Percentiles rank a stretch among this genome's conserved stretches.
Conservation (phyloP, 2,888 invertebrate species). For the Xylota sylvarum region DNA sequence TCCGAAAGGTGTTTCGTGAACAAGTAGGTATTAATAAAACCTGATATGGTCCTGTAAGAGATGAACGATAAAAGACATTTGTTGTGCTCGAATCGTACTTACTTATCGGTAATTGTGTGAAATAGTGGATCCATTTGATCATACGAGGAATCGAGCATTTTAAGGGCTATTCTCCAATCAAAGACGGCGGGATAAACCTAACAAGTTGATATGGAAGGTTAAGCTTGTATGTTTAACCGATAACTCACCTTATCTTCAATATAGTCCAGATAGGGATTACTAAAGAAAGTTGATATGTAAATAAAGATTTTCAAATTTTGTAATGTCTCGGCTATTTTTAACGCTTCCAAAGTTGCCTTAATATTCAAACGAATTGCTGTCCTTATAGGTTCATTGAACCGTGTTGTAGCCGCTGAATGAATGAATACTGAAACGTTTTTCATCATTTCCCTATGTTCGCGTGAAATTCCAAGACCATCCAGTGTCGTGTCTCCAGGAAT, state of each 20-base stretch:
- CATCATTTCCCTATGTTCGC: constrained; percentile 41
- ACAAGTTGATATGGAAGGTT: too few relatives aligned
- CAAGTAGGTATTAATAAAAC: constrained; percentile 94
- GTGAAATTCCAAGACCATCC: constrained; percentile 80
- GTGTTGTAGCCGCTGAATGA: constrained; percentile 92
- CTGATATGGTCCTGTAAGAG: constrained; percentile 79
- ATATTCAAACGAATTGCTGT: constrained; percentile 88
- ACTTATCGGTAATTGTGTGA: constrained; percentile 81
- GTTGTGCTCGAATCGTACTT: constrained; percentile 25
- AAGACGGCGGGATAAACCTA: constrained; percentile 81
- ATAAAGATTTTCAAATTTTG: constrained; percentile 87
- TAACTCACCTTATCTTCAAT: constrained; percentile 89
- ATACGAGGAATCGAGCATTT: constrained; percentile 76
- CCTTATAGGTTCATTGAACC: constrained; percentile 91
- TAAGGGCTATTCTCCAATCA: constrained; percentile 81
- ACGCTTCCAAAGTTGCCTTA: constrained; percentile 87
- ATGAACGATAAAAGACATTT: not conserved
- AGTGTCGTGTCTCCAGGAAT: too few relatives aligned
- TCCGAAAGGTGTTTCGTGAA: constrained; percentile 96
- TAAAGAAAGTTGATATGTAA: constrained; percentile 95
- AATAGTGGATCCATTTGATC: constrained; percentile 77
- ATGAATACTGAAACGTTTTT: constrained; percentile 89
- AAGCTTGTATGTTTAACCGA: too few relatives aligned
- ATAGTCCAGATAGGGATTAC: constrained; percentile 90
- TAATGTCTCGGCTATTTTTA: constrained; percentile 87